Evolutionary conservation across 92 coral and sea anemone species (phyloP), one percentile per base, ranked within the genome.

Genomic region (Plumapathes pennacea): DNA sequence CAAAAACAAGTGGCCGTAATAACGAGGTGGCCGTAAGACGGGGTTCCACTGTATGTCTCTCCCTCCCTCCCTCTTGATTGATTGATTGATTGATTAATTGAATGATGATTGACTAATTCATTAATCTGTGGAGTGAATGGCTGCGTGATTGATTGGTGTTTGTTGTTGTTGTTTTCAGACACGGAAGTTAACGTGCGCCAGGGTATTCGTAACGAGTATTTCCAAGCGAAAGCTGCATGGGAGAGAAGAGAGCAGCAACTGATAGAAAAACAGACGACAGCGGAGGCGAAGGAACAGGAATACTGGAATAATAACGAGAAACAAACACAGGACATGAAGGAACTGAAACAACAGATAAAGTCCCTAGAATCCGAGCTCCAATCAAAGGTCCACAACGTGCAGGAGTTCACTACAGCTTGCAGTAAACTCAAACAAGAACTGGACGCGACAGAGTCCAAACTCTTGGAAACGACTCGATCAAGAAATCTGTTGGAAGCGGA

Each of bases 351-450:
- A n/a, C n/a, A n/a, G n/a, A n/a, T 10, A 29, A 4, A 53, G 39
- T 22, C 49, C 10, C 26, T 32, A 9, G 25, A 24, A 29, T 19
- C 10, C 30, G 51, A 63, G 55, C 22, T 46, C 21, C 19, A 23
- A 11, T 22, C 33, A 10, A 10, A 59, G 11, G 50, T 33, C 31
- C 39, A 42, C n/a, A 72, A 46, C 27, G 26, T 80, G 3, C 68
- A 71, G 21, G 85, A 80, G 32, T 50, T 80, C 13, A 80, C 68
- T 15, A 37, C 71, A 25, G 57, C 74, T 2, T 80, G 59, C 33
- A 47, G 51, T 36, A 55, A 57, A 26, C 24, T 63, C 23, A 71
- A 80, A 28, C 47, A 46, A 27, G 86, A 80, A 33, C 27, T 64
- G 56, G 58, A 61, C 21, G 80, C 80, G 2, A 55, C 72, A 41